Base-by-base conservation (phyloP, 2,113 vertebrate genomes). In the Perognathus longimembris region DNA sequence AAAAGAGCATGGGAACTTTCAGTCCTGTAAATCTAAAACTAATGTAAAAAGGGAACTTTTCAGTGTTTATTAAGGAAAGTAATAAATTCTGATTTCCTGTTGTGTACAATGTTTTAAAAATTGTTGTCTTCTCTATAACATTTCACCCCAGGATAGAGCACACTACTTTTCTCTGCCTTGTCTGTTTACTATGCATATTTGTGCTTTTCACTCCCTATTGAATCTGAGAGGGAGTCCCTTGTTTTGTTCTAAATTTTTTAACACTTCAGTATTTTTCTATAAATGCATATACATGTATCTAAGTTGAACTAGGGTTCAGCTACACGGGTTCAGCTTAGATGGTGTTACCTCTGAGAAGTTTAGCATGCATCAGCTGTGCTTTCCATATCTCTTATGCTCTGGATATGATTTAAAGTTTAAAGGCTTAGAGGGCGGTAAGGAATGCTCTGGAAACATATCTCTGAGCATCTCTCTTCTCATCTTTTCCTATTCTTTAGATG, bases 11-110 rank as follows among this genome's bases (percentile, higher is more conserved):
- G 24, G 3, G 63, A 70, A 70, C 30, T 87, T 8, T n/a, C n/a
- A n/a, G n/a, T n/a, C 73, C 36, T 42, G 5, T 59, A 75, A 83
- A 69, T 21, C 50, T 66, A 57, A 88, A 77, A 64, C 61, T 54
- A 42, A 15, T 83, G 24, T 59, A 77, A 91, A 79, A 66, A 88
- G 69, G 71, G 75, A 79, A 77, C 30, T 40, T 45, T 92, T 66
- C 80, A 30, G n/a, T n/a, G n/a, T n/a, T n/a, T 88, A 7, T 40
- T 45, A 18, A 59, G 12, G 6, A 86, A 61, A 24, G 20, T 45
- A 14, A 69, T 59, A 6, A 11, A 9, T 81, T 61, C 70, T 78
- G 54, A n/a, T 77, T 50, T 75, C 15, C 36, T 24, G 28, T 84
- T 59, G 6, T 54, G 9, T 7, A 36, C 5, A 69, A 6, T n/a